Base-by-base conservation (phyloP, 2,113 vertebrate species). In the Romanogobio albipinnatus region DNA sequence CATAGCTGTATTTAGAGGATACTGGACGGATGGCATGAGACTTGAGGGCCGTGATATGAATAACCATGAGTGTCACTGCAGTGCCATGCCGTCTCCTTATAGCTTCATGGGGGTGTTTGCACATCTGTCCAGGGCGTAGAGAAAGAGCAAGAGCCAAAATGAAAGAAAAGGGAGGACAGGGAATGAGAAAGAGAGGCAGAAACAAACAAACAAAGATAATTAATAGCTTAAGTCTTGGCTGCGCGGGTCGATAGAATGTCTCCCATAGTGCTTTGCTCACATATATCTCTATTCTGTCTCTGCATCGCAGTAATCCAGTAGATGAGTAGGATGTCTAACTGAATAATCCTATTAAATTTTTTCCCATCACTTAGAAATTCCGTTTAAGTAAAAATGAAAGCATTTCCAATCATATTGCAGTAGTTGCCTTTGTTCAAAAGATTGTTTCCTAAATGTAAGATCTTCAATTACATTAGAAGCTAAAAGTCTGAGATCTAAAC, bases 41-140 rank as follows among this genome's bases (percentile, higher is more conserved):
- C 61, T 47, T 78, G 43, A 39, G 76, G 58, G 80, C 66, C 17
- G 80, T 88, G 81, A 88, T 82, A 85, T 88, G 87, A 88, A 88
- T 88, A 88, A 86, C 45, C 87, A 86, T 88, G 85, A 78, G 77
- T 49, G 11, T 79, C 58, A 56, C 85, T 86, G 81, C 68, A 86
- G 82, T 66, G 80, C 76, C 80, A 68, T 82, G 82, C 74, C 62
- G 26, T 73, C 56, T 82, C 68, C 82, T 88, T 82, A 88, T 82
- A 85, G 87, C 84, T 78, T 78, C 81, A 80, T n/a, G 68, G 82
- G 66, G 68, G 75, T 88, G 82, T 88, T 88, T 86, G 82, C 85
- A 84, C 87, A 88, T 86, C 82, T 88, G 81, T 76, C 85, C 58
- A 66, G 56, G 39, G 61, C 62, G 64, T 29, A 45, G 26, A 75